Evolutionary conservation across 2,888 invertebrate genomes (phyloP), one percentile per base, ranked within the genome.

Genomic region (Ectropis crepuscularia): DNA sequence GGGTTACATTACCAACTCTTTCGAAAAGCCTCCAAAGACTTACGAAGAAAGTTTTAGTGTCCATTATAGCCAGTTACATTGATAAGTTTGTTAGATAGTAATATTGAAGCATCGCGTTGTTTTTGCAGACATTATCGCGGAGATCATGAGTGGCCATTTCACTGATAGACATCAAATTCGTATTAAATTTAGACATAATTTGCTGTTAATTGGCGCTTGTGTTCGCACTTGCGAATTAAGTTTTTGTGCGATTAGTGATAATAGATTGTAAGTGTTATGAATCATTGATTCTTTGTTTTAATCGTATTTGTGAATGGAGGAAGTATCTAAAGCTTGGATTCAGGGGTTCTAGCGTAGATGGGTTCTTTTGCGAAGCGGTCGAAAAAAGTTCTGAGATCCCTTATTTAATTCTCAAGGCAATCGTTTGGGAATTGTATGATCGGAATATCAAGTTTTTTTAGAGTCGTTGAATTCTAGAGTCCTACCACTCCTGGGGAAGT

Each of bases 61-160:
- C 10, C 4, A 7, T 16, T 61, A 62, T 57, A 11, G 51, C 63
- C 70, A 55, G 51, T 36, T 53, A 61, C 51, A 57, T 28, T 11
- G 57, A 42, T 61, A 61, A 57, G 38, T 45, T 65, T 59, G 67
- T 48, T 1, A 54, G 54, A 62, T 62, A 50, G 38, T 49, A 60
- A 53, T 59, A 62, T 60, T 51, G 57, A 47, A 41, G 36, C 58
- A 63, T 57, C 46, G 58, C 48, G 55, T 71, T 71, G 69, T 74
- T 71, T 71, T 72, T 70, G 65, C 65, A 51, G 72, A 70, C 69
- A 68, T 66, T 67, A 73, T 69, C 70, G 65, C 47, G 54, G 49
- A 53, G 65, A 70, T 74, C 69, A 71, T 66, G 72, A 69, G 68
- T 62, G 50, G 63, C 55, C 49, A 58, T 71, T 59, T 68, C 65